These are phyloP conservation scores for Yponomeuta plumbellus DNA, from an alignment of 2,888 invertebrate species.

Conservation along the genomic window DNA sequence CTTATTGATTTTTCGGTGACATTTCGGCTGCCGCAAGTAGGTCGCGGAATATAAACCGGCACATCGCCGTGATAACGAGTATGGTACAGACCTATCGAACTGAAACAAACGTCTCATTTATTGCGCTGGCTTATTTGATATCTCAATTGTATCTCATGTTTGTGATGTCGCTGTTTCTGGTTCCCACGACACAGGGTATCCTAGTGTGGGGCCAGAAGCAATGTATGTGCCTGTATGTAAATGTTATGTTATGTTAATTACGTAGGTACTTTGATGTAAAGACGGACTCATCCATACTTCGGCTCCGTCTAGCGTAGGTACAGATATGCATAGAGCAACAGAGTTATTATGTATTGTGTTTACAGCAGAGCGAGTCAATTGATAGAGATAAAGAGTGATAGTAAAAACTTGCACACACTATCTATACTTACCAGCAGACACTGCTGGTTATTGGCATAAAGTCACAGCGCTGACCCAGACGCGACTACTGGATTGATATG, in stretches of 20 bases:
- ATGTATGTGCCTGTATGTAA: too few species aligned
- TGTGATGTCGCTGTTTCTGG: too few species aligned
- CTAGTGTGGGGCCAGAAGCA: too few species aligned
- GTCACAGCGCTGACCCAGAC: not conserved
- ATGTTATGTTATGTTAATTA: too few species aligned
- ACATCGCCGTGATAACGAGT: not conserved
- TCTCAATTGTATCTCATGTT: too few species aligned
- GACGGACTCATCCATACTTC: not conserved
- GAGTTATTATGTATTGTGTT: too few species aligned
- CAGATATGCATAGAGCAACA: not conserved
- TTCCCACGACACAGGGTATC: too few species aligned
- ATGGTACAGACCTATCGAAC: not conserved
- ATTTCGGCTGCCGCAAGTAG: constrained; percentile 1
- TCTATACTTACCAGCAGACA: not conserved
- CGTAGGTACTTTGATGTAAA: not conserved
- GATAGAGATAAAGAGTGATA: too few species aligned
- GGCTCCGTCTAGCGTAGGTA: not conserved
- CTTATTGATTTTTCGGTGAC: not conserved
- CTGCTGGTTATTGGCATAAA: not conserved
- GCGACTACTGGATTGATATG: not conserved
- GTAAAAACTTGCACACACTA: too few species aligned
- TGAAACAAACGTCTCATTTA: not conserved
- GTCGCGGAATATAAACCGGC: not conserved
- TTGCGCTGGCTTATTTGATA: not conserved
- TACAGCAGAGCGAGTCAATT: too few species aligned